Base-by-base conservation (phyloP, 2,888 invertebrate species). In the Hipparchia semele region DNA sequence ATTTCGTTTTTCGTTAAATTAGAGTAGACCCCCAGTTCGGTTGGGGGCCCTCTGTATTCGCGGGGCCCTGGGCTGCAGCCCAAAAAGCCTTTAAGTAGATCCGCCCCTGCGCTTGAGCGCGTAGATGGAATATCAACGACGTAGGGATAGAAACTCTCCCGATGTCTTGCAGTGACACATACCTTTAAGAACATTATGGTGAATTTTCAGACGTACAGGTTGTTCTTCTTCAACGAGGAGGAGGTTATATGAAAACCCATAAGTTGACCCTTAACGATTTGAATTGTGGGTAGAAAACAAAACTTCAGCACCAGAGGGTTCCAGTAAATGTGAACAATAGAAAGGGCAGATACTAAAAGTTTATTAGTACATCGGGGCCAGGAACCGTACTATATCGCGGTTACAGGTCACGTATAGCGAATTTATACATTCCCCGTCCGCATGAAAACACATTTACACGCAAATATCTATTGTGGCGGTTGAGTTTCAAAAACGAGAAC, bases 381-480 rank as follows among this genome's bases (percentile, higher is more conserved):
- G 61, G 61, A 70, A 67, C 61, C 60, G 53, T 74, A 61, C 58
- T 72, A 71, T 60, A 71, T 74, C 68, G 58, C 53, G 64, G 61
- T 67, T 61, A 58, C 72, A 71, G 68, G 67, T 62, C 73, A 73
- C 73, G 68, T 76, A 53, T 72, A 46, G 5, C 46, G 23, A 73
- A 73, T 72, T 70, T 73, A 73, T 68, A 62, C 46, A 33, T 59
- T 65, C 70, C 70, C 67, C 73, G 54, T 70, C 69, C 67, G 45
- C 72, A 46, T 56, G 12, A 51, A 66, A 46, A 61, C 56, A 65
- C 73, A 68, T 77, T 75, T 74, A 59, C 65, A 77, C 72, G 70
- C 71, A 75, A 72, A 74, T 71, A 70, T 67, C 45, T 60, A 39
- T 62, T 33, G 66, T 72, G 59, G 49, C 53, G 66, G 51, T 70